Conservation (phyloP, 1,140 invertebrate genomes). For the Coptotermes formosanus region DNA sequence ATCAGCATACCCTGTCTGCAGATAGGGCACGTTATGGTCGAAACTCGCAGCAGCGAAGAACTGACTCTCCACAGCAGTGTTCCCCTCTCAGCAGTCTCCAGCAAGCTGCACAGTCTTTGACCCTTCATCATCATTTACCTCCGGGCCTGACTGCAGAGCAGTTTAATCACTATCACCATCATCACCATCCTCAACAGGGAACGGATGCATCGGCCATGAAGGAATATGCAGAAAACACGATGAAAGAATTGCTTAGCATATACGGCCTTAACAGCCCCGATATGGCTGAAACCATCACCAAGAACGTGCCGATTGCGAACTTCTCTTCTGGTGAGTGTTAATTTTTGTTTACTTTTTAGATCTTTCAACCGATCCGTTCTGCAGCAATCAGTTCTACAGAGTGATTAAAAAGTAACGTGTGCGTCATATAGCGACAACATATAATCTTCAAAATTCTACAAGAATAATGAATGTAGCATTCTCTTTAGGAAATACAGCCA, state of each 20-base stretch:
- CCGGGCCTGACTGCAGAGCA: slow-evolving; percentile 22
- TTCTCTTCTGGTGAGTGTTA: slow-evolving; percentile 48
- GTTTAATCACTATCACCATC: background rate
- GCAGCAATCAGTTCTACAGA: too few relatives aligned
- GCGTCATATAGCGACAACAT: too few relatives aligned
- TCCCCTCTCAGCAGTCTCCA: background rate
- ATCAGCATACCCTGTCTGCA: background rate
- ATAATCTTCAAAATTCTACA: too few relatives aligned
- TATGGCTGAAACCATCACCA: slow-evolving; percentile 47
- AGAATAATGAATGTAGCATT: too few relatives aligned
- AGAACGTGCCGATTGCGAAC: slow-evolving; percentile 47
- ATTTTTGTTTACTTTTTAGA: background rate
- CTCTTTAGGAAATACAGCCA: too few relatives aligned
- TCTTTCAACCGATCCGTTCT: too few relatives aligned
- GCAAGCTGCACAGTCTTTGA: background rate
- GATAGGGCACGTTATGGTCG: background rate
- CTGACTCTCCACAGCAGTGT: background rate
- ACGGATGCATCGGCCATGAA: slow-evolving; percentile 49
- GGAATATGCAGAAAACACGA: slow-evolving; percentile 59
- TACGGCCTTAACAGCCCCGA: slow-evolving; percentile 53
- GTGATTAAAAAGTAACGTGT: too few relatives aligned
- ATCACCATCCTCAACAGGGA: slow-evolving; percentile 33
- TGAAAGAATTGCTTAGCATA: slow-evolving; percentile 59
- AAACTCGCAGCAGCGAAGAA: background rate
- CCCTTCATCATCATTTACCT: background rate